Evolutionary conservation across 1,140 invertebrate genomes (phyloP).

Genomic region (Aphelenchoides fujianensis): DNA sequence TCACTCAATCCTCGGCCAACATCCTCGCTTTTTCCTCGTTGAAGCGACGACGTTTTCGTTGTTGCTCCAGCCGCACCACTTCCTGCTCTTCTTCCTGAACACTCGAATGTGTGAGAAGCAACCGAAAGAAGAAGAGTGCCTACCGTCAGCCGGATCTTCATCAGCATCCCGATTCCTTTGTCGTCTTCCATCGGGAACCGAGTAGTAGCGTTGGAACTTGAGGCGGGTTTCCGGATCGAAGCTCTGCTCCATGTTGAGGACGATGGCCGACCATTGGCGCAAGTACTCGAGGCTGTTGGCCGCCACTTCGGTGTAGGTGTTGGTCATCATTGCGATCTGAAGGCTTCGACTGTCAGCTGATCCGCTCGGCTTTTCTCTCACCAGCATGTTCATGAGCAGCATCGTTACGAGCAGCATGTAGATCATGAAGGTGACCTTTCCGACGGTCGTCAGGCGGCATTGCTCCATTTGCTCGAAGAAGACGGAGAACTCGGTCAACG

Average conservation of each 20-base stretch:
- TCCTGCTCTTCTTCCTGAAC: slow-evolving; percentile 7
- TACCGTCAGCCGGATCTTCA: slow-evolving; percentile 9
- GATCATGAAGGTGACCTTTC: slow-evolving; percentile 84
- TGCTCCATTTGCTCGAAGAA: slow-evolving; percentile 83
- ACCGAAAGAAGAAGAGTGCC: background rate
- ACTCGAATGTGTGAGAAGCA: background rate
- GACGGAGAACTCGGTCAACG: slow-evolving; percentile 87
- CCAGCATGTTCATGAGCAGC: slow-evolving; percentile 92
- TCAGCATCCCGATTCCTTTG: slow-evolving; percentile 3
- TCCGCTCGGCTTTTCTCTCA: too few relatives aligned
- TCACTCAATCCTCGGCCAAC: background rate
- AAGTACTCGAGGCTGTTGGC: slow-evolving; percentile 96
- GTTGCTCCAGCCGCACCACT: background rate
- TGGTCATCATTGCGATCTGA: slow-evolving; percentile 90
- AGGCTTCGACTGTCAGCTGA: background rate
- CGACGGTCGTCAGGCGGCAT: slow-evolving; percentile 81
- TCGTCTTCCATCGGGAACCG: slow-evolving; percentile 9
- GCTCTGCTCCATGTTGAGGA: slow-evolving; percentile 89
- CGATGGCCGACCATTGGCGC: slow-evolving; percentile 89
- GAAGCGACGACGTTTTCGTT: slow-evolving; percentile 11
- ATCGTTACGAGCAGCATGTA: slow-evolving; percentile 95
- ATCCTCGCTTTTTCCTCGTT: slow-evolving; percentile 17
- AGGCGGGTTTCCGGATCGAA: slow-evolving; percentile 64
- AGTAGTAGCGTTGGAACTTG: slow-evolving; percentile 9
- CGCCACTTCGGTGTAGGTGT: slow-evolving; percentile 89